Conservation (phyloP, 1,140 invertebrate species). For the Diabrotica virgifera region DNA sequence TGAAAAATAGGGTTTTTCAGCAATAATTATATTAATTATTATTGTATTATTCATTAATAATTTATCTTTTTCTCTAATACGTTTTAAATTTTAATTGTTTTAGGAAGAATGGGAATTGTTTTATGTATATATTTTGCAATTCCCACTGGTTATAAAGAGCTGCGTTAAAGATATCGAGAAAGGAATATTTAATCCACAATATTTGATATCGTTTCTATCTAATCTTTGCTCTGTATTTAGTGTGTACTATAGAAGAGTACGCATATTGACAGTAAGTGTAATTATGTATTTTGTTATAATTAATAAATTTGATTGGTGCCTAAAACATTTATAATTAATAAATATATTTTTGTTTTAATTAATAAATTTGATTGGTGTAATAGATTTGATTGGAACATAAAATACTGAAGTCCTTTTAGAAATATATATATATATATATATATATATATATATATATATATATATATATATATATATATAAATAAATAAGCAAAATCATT, state of each 20-base stretch:
- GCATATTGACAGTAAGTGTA: conserved; percentile 61
- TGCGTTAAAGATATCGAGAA: conserved; percentile 51
- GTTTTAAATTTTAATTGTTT: conserved; percentile 19
- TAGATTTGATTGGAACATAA: too few relatives aligned
- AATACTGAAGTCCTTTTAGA: too few relatives aligned
- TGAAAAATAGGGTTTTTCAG: too few relatives aligned
- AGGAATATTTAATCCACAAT: conserved; percentile 55
- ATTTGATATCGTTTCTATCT: conserved; percentile 61
- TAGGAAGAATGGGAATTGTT: conserved; percentile 70
- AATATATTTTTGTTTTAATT: background rate
- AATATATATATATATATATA: too few relatives aligned
- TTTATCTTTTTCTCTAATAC: background rate
- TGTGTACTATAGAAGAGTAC: conserved; percentile 66
- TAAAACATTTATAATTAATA: too few relatives aligned
- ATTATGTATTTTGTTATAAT: background rate
- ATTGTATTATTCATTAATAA: too few relatives aligned
- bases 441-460: too few relatives aligned
- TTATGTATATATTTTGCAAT: conserved; percentile 61
- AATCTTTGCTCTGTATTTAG: conserved; percentile 63
- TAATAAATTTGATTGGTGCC: background rate
- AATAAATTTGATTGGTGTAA: background rate
- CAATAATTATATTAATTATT: too few relatives aligned
- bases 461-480: too few relatives aligned
- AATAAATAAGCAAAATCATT: too few relatives aligned
- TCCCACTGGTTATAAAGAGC: conserved; percentile 57